Evolutionary conservation across 1,140 invertebrate genomes (phyloP).

Genomic region (Ooceraea biroi): DNA sequence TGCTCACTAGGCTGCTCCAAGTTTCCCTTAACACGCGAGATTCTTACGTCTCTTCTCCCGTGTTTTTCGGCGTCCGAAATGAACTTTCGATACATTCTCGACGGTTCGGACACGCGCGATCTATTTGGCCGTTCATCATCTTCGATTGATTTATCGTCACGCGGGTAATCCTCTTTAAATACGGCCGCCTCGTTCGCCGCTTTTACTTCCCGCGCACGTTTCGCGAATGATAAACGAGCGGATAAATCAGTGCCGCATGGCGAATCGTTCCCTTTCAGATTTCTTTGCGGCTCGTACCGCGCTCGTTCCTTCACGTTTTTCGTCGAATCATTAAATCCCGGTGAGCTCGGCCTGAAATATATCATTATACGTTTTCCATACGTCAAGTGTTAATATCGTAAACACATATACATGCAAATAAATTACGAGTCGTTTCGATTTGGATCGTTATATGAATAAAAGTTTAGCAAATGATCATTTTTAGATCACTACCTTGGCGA

Average conservation of each 20-base stretch:
- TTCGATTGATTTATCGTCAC: conserved; percentile 53
- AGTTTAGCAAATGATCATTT: neutral
- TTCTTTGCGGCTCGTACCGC: conserved; percentile 35
- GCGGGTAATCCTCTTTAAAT: conserved; percentile 53
- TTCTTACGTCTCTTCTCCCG: too few relatives aligned
- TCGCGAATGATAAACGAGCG: conserved; percentile 57
- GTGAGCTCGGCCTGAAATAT: neutral
- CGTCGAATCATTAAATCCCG: conserved; percentile 38
- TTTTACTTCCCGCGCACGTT: conserved; percentile 56
- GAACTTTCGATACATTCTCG: conserved; percentile 30
- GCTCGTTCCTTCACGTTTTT: conserved; percentile 30
- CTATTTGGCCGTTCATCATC: conserved; percentile 55
- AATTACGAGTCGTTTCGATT: neutral
- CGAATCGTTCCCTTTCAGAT: conserved; percentile 44
- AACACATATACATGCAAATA: neutral
- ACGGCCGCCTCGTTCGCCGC: conserved; percentile 37
- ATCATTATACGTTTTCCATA: conserved; percentile 10
- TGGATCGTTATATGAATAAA: too few relatives aligned
- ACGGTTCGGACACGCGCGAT: conserved; percentile 23
- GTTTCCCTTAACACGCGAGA: too few relatives aligned
- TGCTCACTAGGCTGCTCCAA: neutral
- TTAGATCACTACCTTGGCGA: neutral
- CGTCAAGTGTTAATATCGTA: neutral
- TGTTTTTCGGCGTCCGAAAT: conserved; percentile 35
- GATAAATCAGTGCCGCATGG: conserved; percentile 47